Conservation (phyloP, 2,888 invertebrate genomes). For the Amblyjoppa proteus region DNA sequence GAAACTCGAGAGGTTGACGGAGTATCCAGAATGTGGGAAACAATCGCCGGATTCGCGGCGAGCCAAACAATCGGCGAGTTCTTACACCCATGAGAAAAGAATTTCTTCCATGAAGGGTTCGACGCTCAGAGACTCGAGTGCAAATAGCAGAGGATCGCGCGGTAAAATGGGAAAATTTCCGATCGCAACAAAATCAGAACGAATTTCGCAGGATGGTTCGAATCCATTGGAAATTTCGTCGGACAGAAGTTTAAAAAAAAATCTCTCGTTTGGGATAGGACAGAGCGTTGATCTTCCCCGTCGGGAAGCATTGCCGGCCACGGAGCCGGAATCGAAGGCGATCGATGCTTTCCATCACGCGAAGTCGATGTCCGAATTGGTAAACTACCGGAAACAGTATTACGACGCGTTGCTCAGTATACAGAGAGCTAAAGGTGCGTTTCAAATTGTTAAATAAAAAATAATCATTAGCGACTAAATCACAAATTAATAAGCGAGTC, state of each 20-base stretch:
- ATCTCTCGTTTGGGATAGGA: not conserved
- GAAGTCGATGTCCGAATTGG: constrained; percentile 72
- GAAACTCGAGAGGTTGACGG: constrained; percentile 1
- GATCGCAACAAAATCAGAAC: constrained; percentile 64
- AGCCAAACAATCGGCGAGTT: not conserved
- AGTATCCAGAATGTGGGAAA: constrained; percentile 8
- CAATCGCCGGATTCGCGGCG: not conserved
- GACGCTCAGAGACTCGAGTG: not conserved
- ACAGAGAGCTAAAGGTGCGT: constrained; percentile 77
- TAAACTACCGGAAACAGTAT: constrained; percentile 76
- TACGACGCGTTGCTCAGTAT: constrained; percentile 76
- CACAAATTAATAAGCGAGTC: not conserved
- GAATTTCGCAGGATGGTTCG: constrained; percentile 55
- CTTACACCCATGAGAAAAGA: not conserved
- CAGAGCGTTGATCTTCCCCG: not conserved
- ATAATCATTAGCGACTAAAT: not conserved
- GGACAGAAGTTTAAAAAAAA: not conserved
- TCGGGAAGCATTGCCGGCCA: not conserved
- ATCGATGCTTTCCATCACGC: constrained; percentile 52
- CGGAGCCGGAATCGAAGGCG: constrained; percentile 6
- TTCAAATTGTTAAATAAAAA: not conserved
- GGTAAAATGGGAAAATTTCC: constrained; percentile 62
- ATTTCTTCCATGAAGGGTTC: constrained; percentile 5
- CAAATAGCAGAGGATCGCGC: constrained; percentile 54
- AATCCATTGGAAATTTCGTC: not conserved